Conservation (phyloP, 2,888 invertebrate species). For the Oscheius sp. region DNA sequence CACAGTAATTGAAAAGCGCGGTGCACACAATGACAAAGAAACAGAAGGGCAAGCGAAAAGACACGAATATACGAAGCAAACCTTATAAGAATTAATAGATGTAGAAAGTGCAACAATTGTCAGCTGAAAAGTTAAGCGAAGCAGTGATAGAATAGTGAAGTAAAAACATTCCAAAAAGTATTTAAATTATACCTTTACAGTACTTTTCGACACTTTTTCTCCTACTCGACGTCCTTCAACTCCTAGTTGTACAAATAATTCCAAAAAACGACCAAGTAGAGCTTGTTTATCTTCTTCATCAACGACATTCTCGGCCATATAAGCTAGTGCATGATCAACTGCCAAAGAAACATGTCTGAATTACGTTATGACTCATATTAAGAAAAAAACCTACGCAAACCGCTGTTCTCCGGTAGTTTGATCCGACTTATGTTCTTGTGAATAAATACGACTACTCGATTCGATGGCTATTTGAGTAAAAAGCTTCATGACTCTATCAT, state of each 20-base stretch:
- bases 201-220: conserved; percentile 83
- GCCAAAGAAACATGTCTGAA: conserved; percentile 86
- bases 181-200: conserved; percentile 74
- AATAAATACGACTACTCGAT: conserved; percentile 73
- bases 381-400: conserved; percentile 49
- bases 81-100: conserved; percentile 52
- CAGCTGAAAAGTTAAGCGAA: conserved; percentile 40
- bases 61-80: conserved; percentile 19
- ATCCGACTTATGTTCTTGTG: conserved; percentile 50
- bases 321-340: conserved; percentile 93
- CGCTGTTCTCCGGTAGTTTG: conserved; percentile 48
- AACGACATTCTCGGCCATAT: conserved; percentile 91
- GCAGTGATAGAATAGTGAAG: background rate
- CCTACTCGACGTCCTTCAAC: conserved; percentile 94
- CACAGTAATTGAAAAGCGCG: background rate
- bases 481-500: conserved; percentile 97
- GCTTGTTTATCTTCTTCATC: conserved; percentile 77
- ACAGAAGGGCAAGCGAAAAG: background rate
- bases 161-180: background rate
- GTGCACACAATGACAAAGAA: conserved; percentile 4
- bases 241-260: conserved; percentile 95
- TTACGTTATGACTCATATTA: too few species aligned
- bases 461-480: conserved; percentile 94
- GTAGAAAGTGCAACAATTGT: conserved; percentile 55
- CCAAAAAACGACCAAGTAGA: conserved; percentile 78